phyloP scores from a whole-genome alignment of 2,113 vertebrate species.

The Calyptommatus sinebrachiatus region DNA sequence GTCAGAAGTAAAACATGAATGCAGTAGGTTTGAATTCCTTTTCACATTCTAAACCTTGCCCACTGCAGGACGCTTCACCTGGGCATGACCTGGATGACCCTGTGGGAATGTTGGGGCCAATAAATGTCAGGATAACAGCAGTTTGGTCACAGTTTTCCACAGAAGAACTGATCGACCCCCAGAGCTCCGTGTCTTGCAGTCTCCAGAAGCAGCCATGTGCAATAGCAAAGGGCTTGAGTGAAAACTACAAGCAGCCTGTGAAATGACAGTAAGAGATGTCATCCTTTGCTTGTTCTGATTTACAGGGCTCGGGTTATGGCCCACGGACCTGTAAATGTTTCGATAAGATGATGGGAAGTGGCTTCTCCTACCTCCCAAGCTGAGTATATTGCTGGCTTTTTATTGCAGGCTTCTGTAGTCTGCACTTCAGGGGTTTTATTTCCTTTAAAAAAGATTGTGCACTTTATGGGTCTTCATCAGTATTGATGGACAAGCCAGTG shows the following conservation, averaged over 20 bases:
- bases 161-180: background rate
- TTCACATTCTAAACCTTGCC: background rate
- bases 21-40: background rate
- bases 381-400: background rate
- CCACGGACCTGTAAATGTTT: constrained; percentile 3
- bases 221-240: background rate
- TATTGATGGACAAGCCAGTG: background rate
- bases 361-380: background rate
- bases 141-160: background rate
- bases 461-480: background rate
- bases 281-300: background rate
- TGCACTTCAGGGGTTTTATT: background rate
- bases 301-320: background rate
- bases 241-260: background rate
- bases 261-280: too few relatives aligned
- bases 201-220: background rate
- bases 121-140: background rate
- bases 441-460: background rate
- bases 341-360: background rate
- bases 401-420: background rate
- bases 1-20: background rate
- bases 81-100: background rate
- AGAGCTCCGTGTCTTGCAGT: background rate
- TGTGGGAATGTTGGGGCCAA: background rate
- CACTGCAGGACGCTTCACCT: background rate